These are phyloP conservation scores for Scaptomyza flava DNA, from an alignment of 2,888 invertebrate genomes.

Conservation along the genomic window DNA sequence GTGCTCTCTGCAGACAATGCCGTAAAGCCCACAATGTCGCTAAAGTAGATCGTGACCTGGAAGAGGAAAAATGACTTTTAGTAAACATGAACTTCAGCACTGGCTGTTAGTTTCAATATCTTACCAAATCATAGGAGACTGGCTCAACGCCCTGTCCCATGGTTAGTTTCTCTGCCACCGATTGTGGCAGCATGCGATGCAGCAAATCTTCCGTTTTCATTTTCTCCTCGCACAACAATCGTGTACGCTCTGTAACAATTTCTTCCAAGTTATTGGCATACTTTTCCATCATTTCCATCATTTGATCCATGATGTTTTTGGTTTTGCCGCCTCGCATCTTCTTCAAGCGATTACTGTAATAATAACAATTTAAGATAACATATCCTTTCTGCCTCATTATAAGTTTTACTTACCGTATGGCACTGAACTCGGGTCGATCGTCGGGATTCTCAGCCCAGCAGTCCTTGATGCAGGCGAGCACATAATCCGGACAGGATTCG, in stretches of 20 bases:
- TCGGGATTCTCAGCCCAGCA: constrained; percentile 96
- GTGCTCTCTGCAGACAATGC: constrained; percentile 97
- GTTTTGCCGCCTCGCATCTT: constrained; percentile 94
- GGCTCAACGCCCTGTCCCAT: constrained; percentile 96
- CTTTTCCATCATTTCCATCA: constrained; percentile 99
- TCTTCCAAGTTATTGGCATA: constrained; percentile 98
- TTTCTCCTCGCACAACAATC: constrained; percentile 95
- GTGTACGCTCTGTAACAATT: constrained; percentile 95
- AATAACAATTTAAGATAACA: background rate
- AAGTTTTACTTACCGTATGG: constrained; percentile 86
- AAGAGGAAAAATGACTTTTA: background rate
- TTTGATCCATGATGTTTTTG: constrained; percentile 97
- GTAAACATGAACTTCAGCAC: background rate
- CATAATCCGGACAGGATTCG: constrained; percentile 91
- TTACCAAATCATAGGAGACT: constrained; percentile 95
- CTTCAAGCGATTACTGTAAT: constrained; percentile 88
- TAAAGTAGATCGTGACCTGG: constrained; percentile 94
- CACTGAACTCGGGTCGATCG: constrained; percentile 92
- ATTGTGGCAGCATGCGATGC: constrained; percentile 97
- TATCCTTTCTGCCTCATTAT: rapidly evolving
- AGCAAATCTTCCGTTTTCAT: constrained; percentile 96
- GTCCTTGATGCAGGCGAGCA: constrained; percentile 92
- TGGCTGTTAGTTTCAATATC: background rate
- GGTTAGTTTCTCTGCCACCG: constrained; percentile 94
- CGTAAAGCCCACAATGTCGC: constrained; percentile 98